A percentile compares a stretch with the other conserved stretches of the same genome.
Evolutionary conservation across 2,797 vertebrate genomes (phyloP).

Genomic region (Arctocebus calabarensis): DNA sequence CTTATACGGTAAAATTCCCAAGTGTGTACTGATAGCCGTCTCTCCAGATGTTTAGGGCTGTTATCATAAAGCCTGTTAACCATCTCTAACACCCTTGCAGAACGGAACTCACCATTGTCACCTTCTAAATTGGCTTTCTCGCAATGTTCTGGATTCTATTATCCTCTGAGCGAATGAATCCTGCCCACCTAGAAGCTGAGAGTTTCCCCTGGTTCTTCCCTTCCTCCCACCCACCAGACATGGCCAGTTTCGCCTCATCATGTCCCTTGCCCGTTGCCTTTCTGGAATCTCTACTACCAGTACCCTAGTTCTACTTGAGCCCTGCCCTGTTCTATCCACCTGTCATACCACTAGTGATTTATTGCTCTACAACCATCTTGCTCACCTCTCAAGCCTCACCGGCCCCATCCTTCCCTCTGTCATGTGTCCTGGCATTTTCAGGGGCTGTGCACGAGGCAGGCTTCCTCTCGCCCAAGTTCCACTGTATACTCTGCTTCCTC

Average conservation of each 20-base stretch:
- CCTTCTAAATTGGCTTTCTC: constrained; percentile 27
- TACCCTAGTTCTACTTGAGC: background rate
- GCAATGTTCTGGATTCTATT: background rate
- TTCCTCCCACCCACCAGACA: background rate
- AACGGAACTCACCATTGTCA: constrained; percentile 3
- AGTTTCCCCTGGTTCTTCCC: background rate
- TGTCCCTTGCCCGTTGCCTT: background rate
- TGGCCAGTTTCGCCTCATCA: fast-evolving
- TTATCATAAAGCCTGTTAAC: constrained; percentile 64
- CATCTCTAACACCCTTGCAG: constrained; percentile 43
- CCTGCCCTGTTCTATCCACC: background rate
- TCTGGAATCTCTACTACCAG: background rate
- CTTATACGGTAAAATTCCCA: constrained; percentile 57
- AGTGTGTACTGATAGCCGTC: constrained; percentile 43
- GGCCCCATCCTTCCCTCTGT: background rate
- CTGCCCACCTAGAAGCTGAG: background rate
- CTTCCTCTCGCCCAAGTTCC: background rate
- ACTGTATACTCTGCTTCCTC: background rate
- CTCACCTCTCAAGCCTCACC: background rate
- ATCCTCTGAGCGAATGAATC: constrained; percentile 1
- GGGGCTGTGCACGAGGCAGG: background rate
- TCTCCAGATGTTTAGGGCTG: constrained; percentile 67
- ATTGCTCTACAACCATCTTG: background rate
- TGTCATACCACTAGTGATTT: background rate
- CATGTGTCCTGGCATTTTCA: background rate